Evolutionary conservation across 92 coral and sea anemone genomes (phyloP).

Genomic region (Muricea muricata): DNA sequence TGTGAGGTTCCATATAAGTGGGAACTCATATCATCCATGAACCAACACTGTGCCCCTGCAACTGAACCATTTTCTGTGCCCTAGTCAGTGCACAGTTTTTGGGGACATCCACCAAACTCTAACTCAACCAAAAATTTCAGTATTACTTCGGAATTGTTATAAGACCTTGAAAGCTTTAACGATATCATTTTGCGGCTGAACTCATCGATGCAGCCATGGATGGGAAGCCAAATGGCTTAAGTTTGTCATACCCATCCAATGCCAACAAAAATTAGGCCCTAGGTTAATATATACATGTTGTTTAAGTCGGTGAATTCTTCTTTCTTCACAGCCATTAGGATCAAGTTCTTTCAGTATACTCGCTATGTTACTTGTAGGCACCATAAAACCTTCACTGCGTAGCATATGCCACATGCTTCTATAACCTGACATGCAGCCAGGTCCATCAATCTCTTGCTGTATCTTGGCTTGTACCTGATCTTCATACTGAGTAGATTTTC

Average conservation of each 20-base stretch:
- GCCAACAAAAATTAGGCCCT: neutral
- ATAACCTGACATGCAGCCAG: too few species aligned
- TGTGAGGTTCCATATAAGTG: neutral
- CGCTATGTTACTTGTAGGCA: constrained; percentile 61
- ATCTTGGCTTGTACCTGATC: constrained; percentile 48
- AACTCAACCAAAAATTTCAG: neutral
- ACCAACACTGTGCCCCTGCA: neutral
- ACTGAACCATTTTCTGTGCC: neutral
- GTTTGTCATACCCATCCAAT: constrained; percentile 18
- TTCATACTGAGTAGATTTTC: constrained; percentile 42
- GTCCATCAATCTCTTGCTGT: constrained; percentile 63
- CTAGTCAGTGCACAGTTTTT: neutral
- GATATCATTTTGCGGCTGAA: constrained; percentile 15
- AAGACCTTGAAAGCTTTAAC: constrained; percentile 1
- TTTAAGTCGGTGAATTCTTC: constrained; percentile 40
- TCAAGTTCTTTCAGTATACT: constrained; percentile 53
- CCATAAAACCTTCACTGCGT: constrained; percentile 50
- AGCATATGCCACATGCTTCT: constrained; percentile 71
- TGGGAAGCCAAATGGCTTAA: constrained; percentile 8
- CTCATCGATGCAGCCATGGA: constrained; percentile 14
- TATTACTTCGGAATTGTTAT: neutral
- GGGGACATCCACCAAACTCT: neutral
- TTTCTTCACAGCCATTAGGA: constrained; percentile 56
- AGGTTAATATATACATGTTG: constrained; percentile 30
- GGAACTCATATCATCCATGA: neutral